Evolutionary conservation across 2,797 vertebrate species (phyloP).

Genomic region (Hapalemur alaotrensis): DNA sequence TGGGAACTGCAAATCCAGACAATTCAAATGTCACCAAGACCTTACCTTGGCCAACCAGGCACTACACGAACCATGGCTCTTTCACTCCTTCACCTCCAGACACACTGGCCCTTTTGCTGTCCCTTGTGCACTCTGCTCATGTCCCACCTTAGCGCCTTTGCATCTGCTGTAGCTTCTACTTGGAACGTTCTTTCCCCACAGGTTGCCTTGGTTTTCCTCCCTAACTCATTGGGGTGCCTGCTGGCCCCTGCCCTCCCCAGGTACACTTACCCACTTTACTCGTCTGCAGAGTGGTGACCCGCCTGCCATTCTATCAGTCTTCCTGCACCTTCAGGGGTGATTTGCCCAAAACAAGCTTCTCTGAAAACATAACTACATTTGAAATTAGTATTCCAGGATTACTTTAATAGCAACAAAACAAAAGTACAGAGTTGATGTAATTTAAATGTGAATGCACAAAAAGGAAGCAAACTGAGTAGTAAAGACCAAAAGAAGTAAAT

Average conservation of each 20-base stretch:
- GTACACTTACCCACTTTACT: no score
- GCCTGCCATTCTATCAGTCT: neutral
- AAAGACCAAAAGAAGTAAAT: neutral
- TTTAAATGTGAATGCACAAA: neutral
- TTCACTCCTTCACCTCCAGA: neutral
- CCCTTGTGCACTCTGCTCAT: neutral
- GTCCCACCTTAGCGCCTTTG: neutral
- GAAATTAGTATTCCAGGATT: neutral
- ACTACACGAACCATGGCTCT: neutral
- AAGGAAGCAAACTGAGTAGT: neutral
- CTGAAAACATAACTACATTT: neutral
- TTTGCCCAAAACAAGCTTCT: neutral
- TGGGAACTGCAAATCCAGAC: neutral
- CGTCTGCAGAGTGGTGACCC: neutral
- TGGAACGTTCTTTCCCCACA: neutral
- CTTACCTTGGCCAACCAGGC: neutral
- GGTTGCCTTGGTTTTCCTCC: neutral
- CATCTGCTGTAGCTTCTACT: neutral
- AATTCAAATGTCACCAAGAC: neutral
- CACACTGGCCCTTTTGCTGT: neutral
- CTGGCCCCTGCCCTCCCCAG: accelerated
- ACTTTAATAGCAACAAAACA: neutral
- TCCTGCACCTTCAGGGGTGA: neutral
- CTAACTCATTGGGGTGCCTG: neutral
- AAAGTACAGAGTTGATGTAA: neutral